Evolutionary conservation across 2,797 vertebrate species (phyloP).

Genomic region (Miichthys miiuy): DNA sequence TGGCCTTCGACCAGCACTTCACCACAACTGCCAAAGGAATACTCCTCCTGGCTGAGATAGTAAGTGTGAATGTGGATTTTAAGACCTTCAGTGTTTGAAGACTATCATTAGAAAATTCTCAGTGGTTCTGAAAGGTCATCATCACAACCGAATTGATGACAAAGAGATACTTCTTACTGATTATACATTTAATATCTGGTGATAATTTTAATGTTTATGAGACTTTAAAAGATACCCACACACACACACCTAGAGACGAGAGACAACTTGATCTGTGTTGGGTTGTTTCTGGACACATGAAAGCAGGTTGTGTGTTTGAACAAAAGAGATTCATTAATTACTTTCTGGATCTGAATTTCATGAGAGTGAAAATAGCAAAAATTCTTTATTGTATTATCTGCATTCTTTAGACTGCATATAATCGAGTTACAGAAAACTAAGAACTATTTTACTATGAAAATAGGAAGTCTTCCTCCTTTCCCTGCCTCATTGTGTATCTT

Average conservation of each 20-base stretch:
- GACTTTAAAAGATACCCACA: too few species aligned
- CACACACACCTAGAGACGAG: neutral
- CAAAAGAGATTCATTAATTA: neutral
- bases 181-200: neutral
- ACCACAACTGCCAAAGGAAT: conserved; percentile 70
- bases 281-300: neutral
- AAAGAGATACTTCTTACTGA: neutral
- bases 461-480: conserved; percentile 74
- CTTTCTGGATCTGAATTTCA: neutral
- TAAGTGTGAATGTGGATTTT: conserved; percentile 68
- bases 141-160: neutral
- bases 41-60: conserved; percentile 80
- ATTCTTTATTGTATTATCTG: neutral
- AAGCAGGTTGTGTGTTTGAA: neutral
- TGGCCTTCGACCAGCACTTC: conserved; percentile 81
- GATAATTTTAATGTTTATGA: neutral
- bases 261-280: neutral
- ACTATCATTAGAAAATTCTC: neutral
- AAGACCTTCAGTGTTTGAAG: neutral
- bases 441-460: conserved; percentile 40
- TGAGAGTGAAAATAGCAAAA: neutral
- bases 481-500: conserved; percentile 79
- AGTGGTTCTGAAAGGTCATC: neutral
- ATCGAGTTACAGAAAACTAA: neutral
- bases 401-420: neutral